Conservation (phyloP, 2,888 invertebrate species). For the Drosophila nr. perissopoda region DNA sequence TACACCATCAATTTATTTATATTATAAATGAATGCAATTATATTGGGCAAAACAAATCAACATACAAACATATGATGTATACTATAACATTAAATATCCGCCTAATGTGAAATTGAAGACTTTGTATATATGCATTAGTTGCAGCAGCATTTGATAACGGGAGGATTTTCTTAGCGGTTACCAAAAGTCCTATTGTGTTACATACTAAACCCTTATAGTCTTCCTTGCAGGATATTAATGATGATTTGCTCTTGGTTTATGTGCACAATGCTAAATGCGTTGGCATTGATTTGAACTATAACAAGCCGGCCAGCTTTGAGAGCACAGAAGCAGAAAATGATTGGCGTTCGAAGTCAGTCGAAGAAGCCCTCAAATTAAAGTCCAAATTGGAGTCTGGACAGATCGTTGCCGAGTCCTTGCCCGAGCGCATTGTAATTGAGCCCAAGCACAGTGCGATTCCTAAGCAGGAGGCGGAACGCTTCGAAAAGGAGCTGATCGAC, state of each 20-base stretch:
- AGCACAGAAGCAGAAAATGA: constrained; percentile 87
- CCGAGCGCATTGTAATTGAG: constrained; percentile 87
- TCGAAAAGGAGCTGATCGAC: constrained; percentile 79
- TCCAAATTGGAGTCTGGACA: constrained; percentile 87
- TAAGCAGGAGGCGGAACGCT: constrained; percentile 78
- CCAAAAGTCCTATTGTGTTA: neutral
- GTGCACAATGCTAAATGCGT: constrained; percentile 88
- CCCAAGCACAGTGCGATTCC: constrained; percentile 82
- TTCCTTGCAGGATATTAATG: constrained; percentile 13
- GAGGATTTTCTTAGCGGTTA: neutral
- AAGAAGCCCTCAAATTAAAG: constrained; percentile 88
- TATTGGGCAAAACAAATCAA: no score
- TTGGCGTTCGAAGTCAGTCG: constrained; percentile 89
- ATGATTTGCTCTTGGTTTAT: constrained; percentile 87
- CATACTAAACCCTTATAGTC: neutral
- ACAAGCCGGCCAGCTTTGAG: constrained; percentile 87
- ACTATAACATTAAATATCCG: no score
- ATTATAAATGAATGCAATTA: neutral
- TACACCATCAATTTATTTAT: neutral
- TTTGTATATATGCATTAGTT: neutral
- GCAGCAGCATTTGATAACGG: neutral
- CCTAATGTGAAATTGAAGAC: no score
- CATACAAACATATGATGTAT: no score
- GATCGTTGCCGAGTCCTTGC: constrained; percentile 87
- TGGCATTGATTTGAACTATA: constrained; percentile 89